Percentiles rank a stretch among this genome's conserved stretches.
phyloP scores from a whole-genome alignment of 1,140 invertebrate genomes.

The Drosophila willistoni region DNA sequence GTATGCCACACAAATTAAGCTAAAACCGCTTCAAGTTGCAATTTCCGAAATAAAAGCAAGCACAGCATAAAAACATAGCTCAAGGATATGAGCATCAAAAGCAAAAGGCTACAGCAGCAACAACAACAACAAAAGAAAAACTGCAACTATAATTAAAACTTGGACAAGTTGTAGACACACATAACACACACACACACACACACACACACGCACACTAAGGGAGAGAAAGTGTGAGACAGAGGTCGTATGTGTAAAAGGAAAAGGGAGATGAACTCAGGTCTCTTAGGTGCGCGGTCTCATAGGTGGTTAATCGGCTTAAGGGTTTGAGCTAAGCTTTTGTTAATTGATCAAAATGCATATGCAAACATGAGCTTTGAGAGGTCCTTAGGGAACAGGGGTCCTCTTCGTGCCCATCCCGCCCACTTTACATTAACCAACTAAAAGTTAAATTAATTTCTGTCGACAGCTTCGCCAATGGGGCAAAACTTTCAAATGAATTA shows the following conservation, averaged over 20 bases:
- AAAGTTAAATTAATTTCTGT: constrained; percentile 76
- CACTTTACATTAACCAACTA: neutral
- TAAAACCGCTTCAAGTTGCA: constrained; percentile 75
- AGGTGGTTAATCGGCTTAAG: constrained; percentile 60
- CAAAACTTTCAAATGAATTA: constrained; percentile 76
- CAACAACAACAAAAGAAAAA: constrained; percentile 36
- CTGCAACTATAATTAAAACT: constrained; percentile 77
- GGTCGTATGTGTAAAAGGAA: neutral
- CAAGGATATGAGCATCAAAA: constrained; percentile 48
- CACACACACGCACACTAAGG: constrained; percentile 13
- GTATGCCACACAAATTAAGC: constrained; percentile 71
- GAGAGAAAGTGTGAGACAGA: neutral
- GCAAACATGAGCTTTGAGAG: constrained; percentile 35
- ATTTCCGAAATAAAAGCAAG: constrained; percentile 67
- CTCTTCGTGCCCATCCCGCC: neutral
- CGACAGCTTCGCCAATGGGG: constrained; percentile 42
- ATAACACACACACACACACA: constrained; percentile 8
- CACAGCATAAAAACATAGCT: constrained; percentile 43
- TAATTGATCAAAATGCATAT: constrained; percentile 73
- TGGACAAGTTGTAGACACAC: constrained; percentile 36
- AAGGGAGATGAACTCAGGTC: neutral
- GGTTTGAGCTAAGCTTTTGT: constrained; percentile 55
- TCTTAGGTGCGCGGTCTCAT: neutral
- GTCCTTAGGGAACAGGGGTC: constrained; percentile 20
- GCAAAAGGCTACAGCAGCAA: neutral